These are phyloP conservation scores for Hartigia nigra DNA, from an alignment of 2,888 invertebrate species.

Conservation along the genomic window DNA sequence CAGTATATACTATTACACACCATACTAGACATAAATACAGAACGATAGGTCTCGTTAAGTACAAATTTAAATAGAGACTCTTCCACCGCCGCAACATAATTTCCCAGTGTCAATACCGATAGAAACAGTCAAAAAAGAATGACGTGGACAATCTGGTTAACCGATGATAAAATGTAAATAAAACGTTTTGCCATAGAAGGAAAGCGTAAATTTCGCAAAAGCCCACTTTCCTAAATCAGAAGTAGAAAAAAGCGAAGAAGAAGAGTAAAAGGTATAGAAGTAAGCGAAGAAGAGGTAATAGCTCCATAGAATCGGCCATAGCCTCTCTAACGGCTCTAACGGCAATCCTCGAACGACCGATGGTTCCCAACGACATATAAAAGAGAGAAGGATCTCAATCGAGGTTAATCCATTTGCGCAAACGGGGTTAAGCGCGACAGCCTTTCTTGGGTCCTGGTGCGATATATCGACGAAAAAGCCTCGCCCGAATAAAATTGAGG, in stretches of 20 bases:
- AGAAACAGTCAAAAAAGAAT: neutral
- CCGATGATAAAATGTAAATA: neutral
- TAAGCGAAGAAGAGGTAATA: neutral
- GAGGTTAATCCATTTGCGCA: neutral
- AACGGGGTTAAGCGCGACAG: neutral
- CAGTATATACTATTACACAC: neutral
- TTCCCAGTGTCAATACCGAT: neutral
- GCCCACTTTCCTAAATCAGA: neutral
- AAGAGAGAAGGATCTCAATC: neutral
- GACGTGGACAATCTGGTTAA: too few relatives aligned
- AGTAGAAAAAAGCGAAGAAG: neutral
- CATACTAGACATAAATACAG: neutral
- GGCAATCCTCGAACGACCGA: neutral
- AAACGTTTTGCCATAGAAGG: neutral
- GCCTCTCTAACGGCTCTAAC: neutral
- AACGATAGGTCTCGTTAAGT: neutral
- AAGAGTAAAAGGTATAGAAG: neutral
- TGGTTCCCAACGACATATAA: neutral
- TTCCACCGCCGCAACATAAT: neutral
- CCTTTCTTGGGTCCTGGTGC: neutral
- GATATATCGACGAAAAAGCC: neutral
- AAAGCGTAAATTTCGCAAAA: neutral
- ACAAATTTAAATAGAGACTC: neutral
- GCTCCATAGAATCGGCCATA: neutral
- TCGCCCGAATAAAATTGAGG: neutral